A percentile compares a stretch with the other conserved stretches of the same genome.
Conservation (phyloP, 2,888 invertebrate genomes). For the Nineta flava region DNA sequence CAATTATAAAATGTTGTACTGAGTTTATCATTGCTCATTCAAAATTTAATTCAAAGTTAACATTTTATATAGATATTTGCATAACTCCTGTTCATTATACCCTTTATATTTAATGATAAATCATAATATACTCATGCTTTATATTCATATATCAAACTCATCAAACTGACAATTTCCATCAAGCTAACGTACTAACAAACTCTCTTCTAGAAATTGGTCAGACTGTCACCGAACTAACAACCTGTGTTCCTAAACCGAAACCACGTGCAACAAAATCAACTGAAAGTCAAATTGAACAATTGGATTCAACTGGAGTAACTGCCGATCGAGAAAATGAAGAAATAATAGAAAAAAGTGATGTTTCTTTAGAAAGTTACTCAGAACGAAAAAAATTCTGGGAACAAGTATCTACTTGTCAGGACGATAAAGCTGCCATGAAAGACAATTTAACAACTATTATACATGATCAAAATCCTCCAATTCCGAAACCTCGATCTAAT, state of each 20-base stretch:
- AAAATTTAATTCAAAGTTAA: no score
- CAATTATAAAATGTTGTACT: no score
- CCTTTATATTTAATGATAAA: no score
- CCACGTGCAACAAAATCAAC: slow-evolving; percentile 26
- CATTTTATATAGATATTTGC: no score
- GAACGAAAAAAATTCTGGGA: slow-evolving; percentile 37
- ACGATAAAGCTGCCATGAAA: slow-evolving; percentile 16
- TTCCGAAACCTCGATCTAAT: slow-evolving; percentile 28
- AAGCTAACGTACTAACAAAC: slow-evolving; percentile 25
- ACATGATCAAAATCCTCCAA: slow-evolving; percentile 18
- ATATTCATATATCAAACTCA: background rate
- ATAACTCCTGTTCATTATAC: no score
- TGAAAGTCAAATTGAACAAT: slow-evolving; percentile 15
- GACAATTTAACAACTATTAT: slow-evolving; percentile 10
- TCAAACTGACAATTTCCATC: background rate
- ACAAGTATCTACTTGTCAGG: slow-evolving; percentile 21
- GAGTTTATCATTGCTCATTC: no score
- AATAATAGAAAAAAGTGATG: slow-evolving; percentile 16
- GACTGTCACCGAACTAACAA: slow-evolving; percentile 22
- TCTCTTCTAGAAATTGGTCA: slow-evolving; percentile 29
- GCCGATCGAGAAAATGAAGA: slow-evolving; percentile 22
- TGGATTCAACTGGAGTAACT: slow-evolving; percentile 11
- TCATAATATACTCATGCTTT: background rate
- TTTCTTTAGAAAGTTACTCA: slow-evolving; percentile 26
- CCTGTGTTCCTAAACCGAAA: slow-evolving; percentile 30